These are phyloP conservation scores for Premnoplex brunnescens DNA, from an alignment of 2,797 vertebrate species.

Conservation along the genomic window DNA sequence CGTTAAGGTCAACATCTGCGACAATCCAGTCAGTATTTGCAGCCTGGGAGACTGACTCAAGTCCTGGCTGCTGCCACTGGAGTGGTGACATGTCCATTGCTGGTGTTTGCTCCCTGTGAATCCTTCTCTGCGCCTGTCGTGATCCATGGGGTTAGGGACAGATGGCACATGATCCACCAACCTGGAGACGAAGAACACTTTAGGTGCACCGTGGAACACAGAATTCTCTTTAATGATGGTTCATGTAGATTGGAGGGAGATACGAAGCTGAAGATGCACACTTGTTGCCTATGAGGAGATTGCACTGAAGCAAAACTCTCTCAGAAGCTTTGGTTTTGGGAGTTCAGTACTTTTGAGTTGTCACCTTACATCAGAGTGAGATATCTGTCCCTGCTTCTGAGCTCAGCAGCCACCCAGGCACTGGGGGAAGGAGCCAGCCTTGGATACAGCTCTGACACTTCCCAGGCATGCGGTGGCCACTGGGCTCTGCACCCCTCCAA, in stretches of 20 bases:
- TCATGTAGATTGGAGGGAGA: not conserved
- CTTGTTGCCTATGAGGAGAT: not conserved
- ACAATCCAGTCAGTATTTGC: not conserved
- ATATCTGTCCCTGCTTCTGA: not conserved
- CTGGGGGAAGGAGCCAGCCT: not conserved
- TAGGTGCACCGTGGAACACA: not conserved
- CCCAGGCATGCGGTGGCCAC: not conserved
- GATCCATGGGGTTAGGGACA: not conserved
- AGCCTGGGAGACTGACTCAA: not conserved
- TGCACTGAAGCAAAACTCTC: not conserved
- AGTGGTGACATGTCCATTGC: not conserved
- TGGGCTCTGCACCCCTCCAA: not conserved
- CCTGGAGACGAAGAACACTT: not conserved
- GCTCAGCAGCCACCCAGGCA: not conserved
- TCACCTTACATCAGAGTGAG: not conserved
- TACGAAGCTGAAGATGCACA: not conserved
- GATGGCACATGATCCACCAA: rapidly evolving
- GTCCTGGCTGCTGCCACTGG: not conserved
- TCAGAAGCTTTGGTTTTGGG: not conserved
- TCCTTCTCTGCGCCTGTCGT: not conserved
- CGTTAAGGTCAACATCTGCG: not conserved
- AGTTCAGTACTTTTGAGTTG: not conserved
- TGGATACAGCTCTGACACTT: not conserved
- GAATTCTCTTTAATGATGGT: not conserved
- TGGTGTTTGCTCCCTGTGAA: not conserved